Conservation (phyloP, 2,113 vertebrate species). For the Maccullochella peelii region DNA sequence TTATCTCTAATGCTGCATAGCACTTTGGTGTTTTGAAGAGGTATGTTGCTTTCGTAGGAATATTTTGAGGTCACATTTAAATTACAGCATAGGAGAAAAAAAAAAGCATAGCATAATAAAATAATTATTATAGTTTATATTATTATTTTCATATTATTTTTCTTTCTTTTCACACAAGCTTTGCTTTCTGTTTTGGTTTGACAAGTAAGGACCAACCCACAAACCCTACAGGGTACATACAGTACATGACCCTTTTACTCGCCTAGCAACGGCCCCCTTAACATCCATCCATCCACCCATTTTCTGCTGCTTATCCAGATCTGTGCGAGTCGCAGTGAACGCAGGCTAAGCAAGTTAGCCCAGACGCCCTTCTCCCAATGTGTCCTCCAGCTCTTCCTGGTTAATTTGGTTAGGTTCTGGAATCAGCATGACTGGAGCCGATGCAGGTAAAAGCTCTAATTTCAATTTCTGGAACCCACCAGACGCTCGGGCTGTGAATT, state of each 20-base stretch:
- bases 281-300: neutral
- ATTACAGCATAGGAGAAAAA: neutral
- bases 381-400: neutral
- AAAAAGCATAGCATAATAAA: neutral
- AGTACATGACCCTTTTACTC: neutral
- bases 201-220: neutral
- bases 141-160: no score
- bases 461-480: neutral
- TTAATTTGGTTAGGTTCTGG: neutral
- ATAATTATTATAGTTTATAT: no score
- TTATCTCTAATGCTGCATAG: neutral
- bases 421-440: neutral
- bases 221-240: neutral
- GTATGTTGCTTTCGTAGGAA: neutral
- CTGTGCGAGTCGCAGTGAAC: neutral
- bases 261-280: neutral
- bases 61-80: conserved; percentile 19
- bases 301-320: neutral
- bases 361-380: neutral
- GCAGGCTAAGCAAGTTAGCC: neutral
- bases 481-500: neutral
- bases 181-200: neutral
- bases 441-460: neutral
- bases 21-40: conserved; percentile 8
- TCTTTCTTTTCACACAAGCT: neutral